phyloP scores from a whole-genome alignment of 2,888 invertebrate species.

The Sisyra terminalis region DNA sequence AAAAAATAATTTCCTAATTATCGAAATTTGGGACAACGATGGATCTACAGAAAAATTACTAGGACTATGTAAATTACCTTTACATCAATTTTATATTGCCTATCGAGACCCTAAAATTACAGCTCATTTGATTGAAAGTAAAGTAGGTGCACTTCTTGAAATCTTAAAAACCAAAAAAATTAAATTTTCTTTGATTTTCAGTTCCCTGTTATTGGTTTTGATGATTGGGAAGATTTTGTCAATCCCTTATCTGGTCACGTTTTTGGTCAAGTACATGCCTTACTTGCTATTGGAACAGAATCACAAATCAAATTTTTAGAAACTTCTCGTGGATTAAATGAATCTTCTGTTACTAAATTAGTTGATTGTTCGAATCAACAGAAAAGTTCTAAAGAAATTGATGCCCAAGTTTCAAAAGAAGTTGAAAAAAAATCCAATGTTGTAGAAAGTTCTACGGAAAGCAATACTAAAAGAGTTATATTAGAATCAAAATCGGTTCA shows the following conservation, averaged over 20 bases:
- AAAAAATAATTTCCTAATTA: conserved; percentile 34
- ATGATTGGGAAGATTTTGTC: conserved; percentile 37
- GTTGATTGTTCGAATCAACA: not conserved
- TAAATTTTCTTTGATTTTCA: conserved; percentile 16
- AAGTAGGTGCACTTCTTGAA: conserved; percentile 22
- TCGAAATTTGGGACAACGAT: conserved; percentile 33
- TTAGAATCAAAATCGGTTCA: not conserved
- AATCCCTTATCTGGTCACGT: conserved; percentile 26
- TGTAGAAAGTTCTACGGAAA: not conserved
- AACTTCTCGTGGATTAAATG: conserved; percentile 8
- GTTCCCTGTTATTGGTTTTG: conserved; percentile 41
- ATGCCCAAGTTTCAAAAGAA: no score
- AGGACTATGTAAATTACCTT: conserved; percentile 34
- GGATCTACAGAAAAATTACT: conserved; percentile 24
- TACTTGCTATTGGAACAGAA: conserved; percentile 41
- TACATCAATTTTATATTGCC: conserved; percentile 42
- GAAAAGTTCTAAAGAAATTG: no score
- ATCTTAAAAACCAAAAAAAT: not conserved
- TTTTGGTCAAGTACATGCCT: conserved; percentile 35
- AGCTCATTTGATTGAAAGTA: conserved; percentile 33
- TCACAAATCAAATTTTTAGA: conserved; percentile 38
- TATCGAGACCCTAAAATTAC: conserved; percentile 37
- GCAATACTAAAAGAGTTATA: not conserved
- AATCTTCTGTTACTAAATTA: not conserved
- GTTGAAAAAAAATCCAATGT: not conserved